Conservation (phyloP, 2,113 vertebrate genomes). For the Pardalotus punctatus region DNA sequence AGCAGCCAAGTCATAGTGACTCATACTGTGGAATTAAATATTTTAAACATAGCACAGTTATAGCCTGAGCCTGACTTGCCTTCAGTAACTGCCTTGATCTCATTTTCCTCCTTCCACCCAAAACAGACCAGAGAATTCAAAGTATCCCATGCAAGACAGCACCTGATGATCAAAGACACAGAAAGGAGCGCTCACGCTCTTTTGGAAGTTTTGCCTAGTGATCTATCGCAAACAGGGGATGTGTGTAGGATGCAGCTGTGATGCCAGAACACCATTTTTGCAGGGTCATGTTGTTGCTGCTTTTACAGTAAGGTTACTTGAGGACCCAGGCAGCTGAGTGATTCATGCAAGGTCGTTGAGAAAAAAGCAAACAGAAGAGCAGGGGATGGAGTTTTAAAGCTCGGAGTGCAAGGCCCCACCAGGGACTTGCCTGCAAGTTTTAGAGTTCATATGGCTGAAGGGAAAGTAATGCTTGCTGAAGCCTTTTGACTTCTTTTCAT, state of each 20-base stretch:
- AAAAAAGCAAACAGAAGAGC: not conserved
- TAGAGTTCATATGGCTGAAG: not conserved
- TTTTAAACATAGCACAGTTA: conserved; percentile 46
- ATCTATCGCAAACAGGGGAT: not conserved
- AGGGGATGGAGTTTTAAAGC: not conserved
- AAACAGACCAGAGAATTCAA: not conserved
- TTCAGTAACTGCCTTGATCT: conserved; percentile 37
- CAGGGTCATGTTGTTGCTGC: not conserved
- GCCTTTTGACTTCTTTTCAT: not conserved
- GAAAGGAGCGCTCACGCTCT: not conserved
- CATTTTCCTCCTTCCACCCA: not conserved
- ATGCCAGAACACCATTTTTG: not conserved
- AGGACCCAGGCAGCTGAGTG: not conserved
- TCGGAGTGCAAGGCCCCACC: not conserved
- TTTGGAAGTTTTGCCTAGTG: not conserved
- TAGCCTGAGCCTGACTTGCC: not conserved
- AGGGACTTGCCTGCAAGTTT: not conserved
- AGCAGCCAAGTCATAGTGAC: conserved; percentile 47
- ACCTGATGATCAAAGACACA: conserved; percentile 8
- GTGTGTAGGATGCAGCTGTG: not conserved
- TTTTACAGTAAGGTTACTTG: not conserved
- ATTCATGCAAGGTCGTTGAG: not conserved
- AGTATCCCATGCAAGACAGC: not conserved
- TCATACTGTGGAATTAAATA: conserved; percentile 52
- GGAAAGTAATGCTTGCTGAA: not conserved